These are phyloP conservation scores for Enhydra lutris DNA, from an alignment of 2,113 vertebrate genomes.

Conservation along the genomic window DNA sequence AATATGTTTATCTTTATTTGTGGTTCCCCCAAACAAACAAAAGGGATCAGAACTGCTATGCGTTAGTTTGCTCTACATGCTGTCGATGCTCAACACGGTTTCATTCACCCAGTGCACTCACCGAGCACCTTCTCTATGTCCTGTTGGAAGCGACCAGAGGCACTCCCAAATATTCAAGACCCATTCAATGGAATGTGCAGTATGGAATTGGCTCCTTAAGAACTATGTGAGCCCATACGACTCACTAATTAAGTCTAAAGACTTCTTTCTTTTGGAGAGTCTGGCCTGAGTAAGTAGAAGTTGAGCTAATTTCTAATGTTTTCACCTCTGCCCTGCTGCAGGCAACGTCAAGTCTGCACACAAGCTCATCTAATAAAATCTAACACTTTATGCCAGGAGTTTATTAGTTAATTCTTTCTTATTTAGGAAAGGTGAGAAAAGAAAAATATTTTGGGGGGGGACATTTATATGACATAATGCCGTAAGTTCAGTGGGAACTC, in stretches of 20 bases:
- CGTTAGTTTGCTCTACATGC: neutral
- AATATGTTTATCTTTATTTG: neutral
- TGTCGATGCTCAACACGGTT: neutral
- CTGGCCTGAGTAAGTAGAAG: neutral
- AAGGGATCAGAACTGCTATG: neutral
- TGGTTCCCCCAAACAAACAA: neutral
- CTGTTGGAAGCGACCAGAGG: neutral
- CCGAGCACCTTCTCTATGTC: neutral
- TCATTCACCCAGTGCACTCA: neutral
- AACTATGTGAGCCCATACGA: neutral
- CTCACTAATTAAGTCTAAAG: neutral
- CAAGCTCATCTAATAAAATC: neutral
- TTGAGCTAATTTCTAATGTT: neutral
- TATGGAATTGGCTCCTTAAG: neutral
- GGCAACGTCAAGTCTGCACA: neutral
- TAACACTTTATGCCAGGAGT: neutral
- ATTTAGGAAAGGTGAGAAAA: neutral
- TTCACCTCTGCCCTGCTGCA: neutral
- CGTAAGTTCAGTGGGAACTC: neutral
- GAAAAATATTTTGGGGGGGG: neutral
- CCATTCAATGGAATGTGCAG: neutral
- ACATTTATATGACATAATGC: neutral
- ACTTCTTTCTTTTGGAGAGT: neutral
- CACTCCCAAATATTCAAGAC: neutral
- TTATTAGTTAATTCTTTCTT: constrained; percentile 3